Conservation (phyloP, 1,140 invertebrate species). For the Caerostris extrusa region DNA sequence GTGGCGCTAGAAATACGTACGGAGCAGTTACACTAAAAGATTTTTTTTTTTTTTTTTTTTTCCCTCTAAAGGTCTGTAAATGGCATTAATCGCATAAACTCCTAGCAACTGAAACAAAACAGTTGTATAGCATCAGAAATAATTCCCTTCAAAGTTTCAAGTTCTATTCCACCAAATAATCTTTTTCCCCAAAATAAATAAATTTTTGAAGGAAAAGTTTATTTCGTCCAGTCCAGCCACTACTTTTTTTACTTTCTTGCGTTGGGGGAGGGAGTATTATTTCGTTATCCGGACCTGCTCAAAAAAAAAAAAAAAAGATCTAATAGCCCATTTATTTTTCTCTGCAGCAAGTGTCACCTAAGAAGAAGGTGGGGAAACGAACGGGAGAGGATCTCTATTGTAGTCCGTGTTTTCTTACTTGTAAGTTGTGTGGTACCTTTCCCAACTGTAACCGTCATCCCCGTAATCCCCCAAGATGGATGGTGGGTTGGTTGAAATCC, state of each 20-base stretch:
- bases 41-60: too few relatives aligned
- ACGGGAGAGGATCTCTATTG: constrained; percentile 21
- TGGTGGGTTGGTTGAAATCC: constrained; percentile 44
- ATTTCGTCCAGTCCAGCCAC: background rate
- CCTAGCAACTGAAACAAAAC: too few relatives aligned
- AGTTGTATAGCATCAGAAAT: too few relatives aligned
- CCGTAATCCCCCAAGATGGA: constrained; percentile 44
- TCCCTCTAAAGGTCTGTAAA: too few relatives aligned
- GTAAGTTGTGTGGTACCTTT: background rate
- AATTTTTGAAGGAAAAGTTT: background rate
- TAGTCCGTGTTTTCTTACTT: constrained; percentile 44
- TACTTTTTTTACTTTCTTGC: background rate
- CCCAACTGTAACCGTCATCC: constrained; percentile 5
- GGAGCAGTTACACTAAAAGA: too few relatives aligned
- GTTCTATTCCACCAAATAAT: background rate
- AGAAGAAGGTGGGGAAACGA: background rate
- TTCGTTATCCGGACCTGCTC: background rate
- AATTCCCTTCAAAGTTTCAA: background rate
- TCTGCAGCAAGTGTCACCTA: constrained; percentile 14
- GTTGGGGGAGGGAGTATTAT: background rate
- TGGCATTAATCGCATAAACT: too few relatives aligned
- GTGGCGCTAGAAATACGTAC: too few relatives aligned
- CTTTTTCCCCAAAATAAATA: background rate
- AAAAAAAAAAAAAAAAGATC: background rate
- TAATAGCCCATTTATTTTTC: constrained; percentile 24